Base-by-base conservation (phyloP, 2,113 vertebrate species). In the Colossoma macropomum region DNA sequence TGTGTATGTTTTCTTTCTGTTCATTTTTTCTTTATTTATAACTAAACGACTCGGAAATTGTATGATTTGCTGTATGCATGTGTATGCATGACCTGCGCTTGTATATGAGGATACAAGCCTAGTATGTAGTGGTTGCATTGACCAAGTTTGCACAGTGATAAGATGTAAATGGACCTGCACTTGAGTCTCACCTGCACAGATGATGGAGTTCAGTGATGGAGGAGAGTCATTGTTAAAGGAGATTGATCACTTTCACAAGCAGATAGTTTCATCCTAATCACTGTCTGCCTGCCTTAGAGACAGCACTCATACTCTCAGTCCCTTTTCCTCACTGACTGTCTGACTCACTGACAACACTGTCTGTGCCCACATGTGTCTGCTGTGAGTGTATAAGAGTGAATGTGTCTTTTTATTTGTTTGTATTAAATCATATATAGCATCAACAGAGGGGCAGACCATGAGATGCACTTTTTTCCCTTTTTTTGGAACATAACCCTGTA, bases 71-170 rank as follows among this genome's bases (percentile, higher is more conserved):
- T n/a, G 86, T 72, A 86, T 76, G 90, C 91, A 89, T 89, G 90
- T 87, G 89, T 89, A 85, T 89, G 91, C 91, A 90, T 94, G 91
- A 89, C 65, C 86, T 70, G 13, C 25, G 86, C 77, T 79, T 85
- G 77, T 34, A 87, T 85, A 77, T 70, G 82, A 84, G 66, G 63
- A 8, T 71, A 75, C 79, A 66, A 69, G 72, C 74, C 79, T 82
- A 77, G 88, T 48, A 56, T 74, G 85, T 82, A 89, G 86, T 82
- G 87, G 84, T 90, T 78, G 80, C 86, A 86, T 85, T 81, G 86
- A 56, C 65, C 82, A 77, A 80, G 84, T 84, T 80, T 91, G 88
- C 90, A 86, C 87, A 85, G 80, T 76, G 59, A 79, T 45, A n/a
- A 83, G 38, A 68, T 25, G 28, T 52, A 77, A 25, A 75, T 23